Base-by-base conservation (phyloP, 2,888 invertebrate genomes). In the Hirtodrosophila histrioides region DNA sequence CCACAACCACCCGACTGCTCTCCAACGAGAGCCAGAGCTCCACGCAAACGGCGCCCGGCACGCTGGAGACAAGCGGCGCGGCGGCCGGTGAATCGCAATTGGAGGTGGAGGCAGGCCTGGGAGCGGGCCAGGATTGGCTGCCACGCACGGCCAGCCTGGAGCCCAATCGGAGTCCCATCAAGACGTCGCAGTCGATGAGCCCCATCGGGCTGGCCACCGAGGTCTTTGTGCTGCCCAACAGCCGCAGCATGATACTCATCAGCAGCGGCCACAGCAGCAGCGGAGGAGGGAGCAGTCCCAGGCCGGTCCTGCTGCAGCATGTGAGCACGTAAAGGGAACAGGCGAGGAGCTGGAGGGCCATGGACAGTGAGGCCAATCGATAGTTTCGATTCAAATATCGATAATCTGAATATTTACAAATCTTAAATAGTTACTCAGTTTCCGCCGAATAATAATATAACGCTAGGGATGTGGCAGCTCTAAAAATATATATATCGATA, bases 131-230 rank as follows among this genome's bases (percentile, higher is more conserved):
- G 41, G 89, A 89, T 37, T 89, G 88, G 89, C 82, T 77, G 37
- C 84, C 81, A 2, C 66, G 74, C 12, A 83, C 63, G 0, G 74
- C 72, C 10, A 86, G 84, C 39, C 69, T 90, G 10, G 89, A 90
- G 9, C 86, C 88, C 1, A 86, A 89, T 57, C 88, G 88, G 11
- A 89, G 89, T 63, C 89, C 89, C 50, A 91, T 91, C 37, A 91
- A 91, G 67, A 88, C 90, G 27, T 91, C 91, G 23, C 92, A 91
- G 53, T 91, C 91, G 4, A 84, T 91, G 85, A 91, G 91, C 60
- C 91, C 91, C 41, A 69, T 87, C 6, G 87, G 84, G 7, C 60
- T 89, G 54, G 74, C 88, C 27, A 83, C 80, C 23, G 88, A 89
- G 55, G 80, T 87, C 6, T 87, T 88, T 48, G 79, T 89, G 9